Base-by-base conservation (phyloP, 2,888 invertebrate species). In the Eilema sororculum region DNA sequence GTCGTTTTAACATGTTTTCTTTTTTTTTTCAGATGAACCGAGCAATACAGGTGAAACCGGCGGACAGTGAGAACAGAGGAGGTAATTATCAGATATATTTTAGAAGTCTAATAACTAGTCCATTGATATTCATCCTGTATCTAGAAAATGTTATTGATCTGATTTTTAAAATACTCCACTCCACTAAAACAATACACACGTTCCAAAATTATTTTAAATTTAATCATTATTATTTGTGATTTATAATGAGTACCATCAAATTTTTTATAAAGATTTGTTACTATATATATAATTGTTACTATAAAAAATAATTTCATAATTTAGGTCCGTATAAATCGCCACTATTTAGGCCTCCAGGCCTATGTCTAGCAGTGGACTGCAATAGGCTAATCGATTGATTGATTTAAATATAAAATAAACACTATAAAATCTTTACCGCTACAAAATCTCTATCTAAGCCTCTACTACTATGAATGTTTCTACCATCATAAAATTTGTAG, bases 41-140 rank as follows among this genome's bases (percentile, higher is more conserved):
- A 97, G 99, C 99, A 96, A 99, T 99, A 97, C 99, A 99, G 97
- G 99, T 99, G 97, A 99, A 99, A 96, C 99, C 99, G 96, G 99
- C 99, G 96, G 99, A 99, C 96, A 99, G 98, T 97, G 99, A 99
- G 97, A 99, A 98, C 96, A 98, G 99, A 97, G 97, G 98, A 98
- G 99, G 98, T 98, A 96, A 97, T 96, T 82, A 64, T 65, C 20
- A 64, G 65, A 67, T 68, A 64, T 22, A 41, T 37, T 56, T 56
- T 28, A 4, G 16, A 9, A 10, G 16, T 13, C 33, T 28, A 33
- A 30, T 65, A 52, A 3, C n/a, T n/a, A 52, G 5, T 63, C 1
- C 20, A 25, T 28, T n/a, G 33, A 30, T 30, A 5, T 59, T 25
- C 30, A 58, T 58, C 25, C 58, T 57, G 4, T 20, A 46, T 64